Conservation (phyloP, 2,888 invertebrate species). For the Mechanitis mazaeus region DNA sequence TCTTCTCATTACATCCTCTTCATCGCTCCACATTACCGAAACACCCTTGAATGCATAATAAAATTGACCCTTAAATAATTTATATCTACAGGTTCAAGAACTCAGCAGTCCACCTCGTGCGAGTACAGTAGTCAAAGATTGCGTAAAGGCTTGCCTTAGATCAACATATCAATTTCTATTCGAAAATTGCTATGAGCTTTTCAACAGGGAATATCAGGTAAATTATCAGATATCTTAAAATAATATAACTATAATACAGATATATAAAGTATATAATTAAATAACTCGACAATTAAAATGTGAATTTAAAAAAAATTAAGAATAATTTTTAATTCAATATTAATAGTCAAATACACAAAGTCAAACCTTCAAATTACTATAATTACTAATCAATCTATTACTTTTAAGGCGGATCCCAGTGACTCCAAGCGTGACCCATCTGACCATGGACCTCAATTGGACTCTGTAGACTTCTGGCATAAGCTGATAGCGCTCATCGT, state of each 20-base stretch:
- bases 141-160: conserved; percentile 98
- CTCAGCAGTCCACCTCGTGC: conserved; percentile 98
- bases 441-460: conserved; percentile 89
- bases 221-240: conserved; percentile 16
- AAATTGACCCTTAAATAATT: conserved; percentile 2
- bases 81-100: conserved; percentile 89
- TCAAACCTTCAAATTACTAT: background rate
- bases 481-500: conserved; percentile 97
- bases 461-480: conserved; percentile 98
- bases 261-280: background rate
- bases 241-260: background rate
- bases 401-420: conserved; percentile 86
- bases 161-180: conserved; percentile 99
- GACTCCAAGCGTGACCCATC: conserved; percentile 92
- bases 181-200: conserved; percentile 98
- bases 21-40: too few species aligned
- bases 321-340: too few species aligned
- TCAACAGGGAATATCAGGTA: conserved; percentile 93
- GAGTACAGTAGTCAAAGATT: conserved; percentile 99
- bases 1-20: too few species aligned
- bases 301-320: too few species aligned
- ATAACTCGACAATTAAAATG: too few species aligned
- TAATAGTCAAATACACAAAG: background rate
- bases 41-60: too few species aligned
- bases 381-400: background rate